These are phyloP conservation scores for Noctilio leporinus DNA, from an alignment of 2,113 vertebrate genomes.

Conservation along the genomic window DNA sequence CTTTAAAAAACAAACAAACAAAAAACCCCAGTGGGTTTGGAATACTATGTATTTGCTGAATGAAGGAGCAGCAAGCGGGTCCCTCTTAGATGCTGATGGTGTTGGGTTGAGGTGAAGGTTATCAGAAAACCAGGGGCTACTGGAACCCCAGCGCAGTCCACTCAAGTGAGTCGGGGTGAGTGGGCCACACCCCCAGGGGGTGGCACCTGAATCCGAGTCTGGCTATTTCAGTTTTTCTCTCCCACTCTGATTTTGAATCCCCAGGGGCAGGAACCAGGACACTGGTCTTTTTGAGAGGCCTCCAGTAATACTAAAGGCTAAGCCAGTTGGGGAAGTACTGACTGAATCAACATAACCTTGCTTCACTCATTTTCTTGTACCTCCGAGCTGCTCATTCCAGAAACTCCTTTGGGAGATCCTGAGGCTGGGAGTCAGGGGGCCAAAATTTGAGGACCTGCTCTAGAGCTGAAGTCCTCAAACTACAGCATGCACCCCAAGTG, in stretches of 20 bases:
- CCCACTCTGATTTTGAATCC: neutral
- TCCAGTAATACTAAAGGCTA: neutral
- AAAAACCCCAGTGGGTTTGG: neutral
- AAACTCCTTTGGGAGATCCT: neutral
- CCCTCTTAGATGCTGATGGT: neutral
- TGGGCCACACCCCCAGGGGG: neutral
- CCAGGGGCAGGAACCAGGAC: neutral
- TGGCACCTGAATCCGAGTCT: neutral
- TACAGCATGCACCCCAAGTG: too few species aligned
- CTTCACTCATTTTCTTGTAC: neutral
- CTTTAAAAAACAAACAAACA: too few species aligned
- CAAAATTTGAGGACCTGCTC: neutral
- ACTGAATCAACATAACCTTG: neutral
- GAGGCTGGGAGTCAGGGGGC: neutral
- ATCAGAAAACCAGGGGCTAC: neutral
- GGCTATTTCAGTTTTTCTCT: neutral
- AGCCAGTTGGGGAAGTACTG: neutral
- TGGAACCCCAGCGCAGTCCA: neutral
- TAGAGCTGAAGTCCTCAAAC: neutral
- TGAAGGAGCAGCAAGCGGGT: neutral
- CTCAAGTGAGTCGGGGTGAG: neutral
- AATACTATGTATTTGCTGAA: neutral
- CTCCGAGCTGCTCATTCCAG: neutral
- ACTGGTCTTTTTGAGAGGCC: neutral
- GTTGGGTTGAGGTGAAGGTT: neutral